A percentile compares a stretch with the other conserved stretches of the same genome.
Conservation (phyloP, 2,113 vertebrate species). For the Solenodon paradoxus region DNA sequence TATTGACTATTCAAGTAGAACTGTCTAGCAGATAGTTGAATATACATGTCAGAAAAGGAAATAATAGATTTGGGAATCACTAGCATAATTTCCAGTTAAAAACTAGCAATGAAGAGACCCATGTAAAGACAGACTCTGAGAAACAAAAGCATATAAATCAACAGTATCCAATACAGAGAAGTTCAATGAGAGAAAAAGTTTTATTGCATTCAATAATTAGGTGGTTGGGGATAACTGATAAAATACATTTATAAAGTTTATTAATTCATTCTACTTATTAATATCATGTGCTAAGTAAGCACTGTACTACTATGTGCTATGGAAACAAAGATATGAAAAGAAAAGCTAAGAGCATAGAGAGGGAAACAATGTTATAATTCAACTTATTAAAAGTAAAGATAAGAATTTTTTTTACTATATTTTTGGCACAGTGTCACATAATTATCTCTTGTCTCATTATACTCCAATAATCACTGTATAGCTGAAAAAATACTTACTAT, state of each 20-base stretch:
- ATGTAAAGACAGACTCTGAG: neutral
- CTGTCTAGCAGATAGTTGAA: neutral
- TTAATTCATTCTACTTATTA: neutral
- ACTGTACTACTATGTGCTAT: neutral
- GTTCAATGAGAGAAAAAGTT: neutral
- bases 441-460: neutral
- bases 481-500: neutral
- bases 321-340: slow-evolving; percentile 22
- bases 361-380: neutral
- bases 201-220: neutral
- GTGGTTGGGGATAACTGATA: neutral
- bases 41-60: neutral
- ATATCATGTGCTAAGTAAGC: neutral
- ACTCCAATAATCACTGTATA: neutral
- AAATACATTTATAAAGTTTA: neutral
- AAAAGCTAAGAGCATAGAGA: neutral
- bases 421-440: neutral
- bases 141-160: slow-evolving; percentile 16
- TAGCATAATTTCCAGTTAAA: neutral
- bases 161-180: neutral
- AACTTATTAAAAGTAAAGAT: neutral
- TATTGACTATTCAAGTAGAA: neutral
- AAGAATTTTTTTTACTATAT: neutral
- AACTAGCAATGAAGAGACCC: slow-evolving; percentile 6
- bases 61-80: neutral